Conservation (phyloP, 1,140 invertebrate genomes). For the Tachypleus tridentatus region DNA sequence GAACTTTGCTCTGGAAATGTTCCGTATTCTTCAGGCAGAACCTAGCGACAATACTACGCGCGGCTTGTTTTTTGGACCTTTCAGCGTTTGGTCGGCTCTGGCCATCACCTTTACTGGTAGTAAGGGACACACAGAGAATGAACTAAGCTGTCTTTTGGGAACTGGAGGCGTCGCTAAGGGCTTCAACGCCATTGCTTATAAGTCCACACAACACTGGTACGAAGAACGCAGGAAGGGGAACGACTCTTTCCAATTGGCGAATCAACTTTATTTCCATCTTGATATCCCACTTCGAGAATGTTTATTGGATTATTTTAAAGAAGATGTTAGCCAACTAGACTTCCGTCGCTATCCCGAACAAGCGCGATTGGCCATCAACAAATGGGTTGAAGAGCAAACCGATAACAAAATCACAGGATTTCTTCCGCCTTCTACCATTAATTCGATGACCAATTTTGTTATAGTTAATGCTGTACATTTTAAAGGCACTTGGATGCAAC, state of each 20-base stretch:
- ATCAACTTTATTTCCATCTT: constrained; percentile 21
- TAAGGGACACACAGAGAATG: constrained; percentile 25
- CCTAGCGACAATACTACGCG: constrained; percentile 7
- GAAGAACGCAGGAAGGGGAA: not conserved
- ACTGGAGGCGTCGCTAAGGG: constrained; percentile 14
- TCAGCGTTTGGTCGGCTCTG: constrained; percentile 25
- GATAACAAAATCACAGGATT: constrained; percentile 53
- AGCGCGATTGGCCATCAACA: constrained; percentile 49
- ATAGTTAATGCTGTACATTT: constrained; percentile 36
- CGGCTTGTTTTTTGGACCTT: constrained; percentile 23
- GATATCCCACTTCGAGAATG: constrained; percentile 17
- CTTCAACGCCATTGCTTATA: constrained; percentile 9
- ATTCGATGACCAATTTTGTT: constrained; percentile 33
- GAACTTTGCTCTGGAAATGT: constrained; percentile 34
- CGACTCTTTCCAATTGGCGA: constrained; percentile 13
- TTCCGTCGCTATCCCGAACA: constrained; percentile 40
- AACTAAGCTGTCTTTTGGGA: constrained; percentile 24
- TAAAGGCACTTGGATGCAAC: constrained; percentile 29
- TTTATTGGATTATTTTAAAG: constrained; percentile 29
- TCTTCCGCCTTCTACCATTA: constrained; percentile 22
- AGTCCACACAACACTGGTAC: not conserved
- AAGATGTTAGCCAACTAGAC: constrained; percentile 48
- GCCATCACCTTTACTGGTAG: constrained; percentile 28
- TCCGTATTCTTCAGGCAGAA: constrained; percentile 1
- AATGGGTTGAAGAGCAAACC: constrained; percentile 56